Conservation (phyloP, 2,113 vertebrate genomes). For the Asarcornis scutulata region DNA sequence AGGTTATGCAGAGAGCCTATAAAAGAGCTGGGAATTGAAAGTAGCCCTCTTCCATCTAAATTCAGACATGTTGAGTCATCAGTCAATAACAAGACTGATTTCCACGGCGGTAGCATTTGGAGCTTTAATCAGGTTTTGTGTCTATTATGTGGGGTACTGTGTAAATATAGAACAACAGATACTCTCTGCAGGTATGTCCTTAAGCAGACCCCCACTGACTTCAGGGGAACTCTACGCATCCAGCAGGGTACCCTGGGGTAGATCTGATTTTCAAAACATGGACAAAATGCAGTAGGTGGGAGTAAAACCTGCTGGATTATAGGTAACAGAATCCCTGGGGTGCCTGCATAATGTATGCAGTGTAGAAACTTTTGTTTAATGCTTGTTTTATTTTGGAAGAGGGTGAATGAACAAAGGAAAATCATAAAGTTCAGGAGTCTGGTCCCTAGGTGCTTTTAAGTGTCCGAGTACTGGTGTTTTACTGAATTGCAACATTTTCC, state of each 20-base stretch:
- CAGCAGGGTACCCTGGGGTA: conserved; percentile 26
- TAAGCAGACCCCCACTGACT: conserved; percentile 52
- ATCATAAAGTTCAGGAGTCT: neutral
- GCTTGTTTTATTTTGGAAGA: neutral
- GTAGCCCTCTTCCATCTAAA: conserved; percentile 61
- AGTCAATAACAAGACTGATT: conserved; percentile 69
- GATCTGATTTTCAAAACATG: conserved; percentile 36
- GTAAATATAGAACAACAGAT: conserved; percentile 64
- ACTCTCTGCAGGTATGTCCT: conserved; percentile 43
- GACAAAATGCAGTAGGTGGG: neutral
- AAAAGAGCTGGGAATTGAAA: conserved; percentile 63
- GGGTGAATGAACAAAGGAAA: neutral
- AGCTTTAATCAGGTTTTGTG: conserved; percentile 58
- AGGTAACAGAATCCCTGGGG: neutral
- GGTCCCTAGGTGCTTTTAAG: neutral
- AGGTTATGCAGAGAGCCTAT: conserved; percentile 37
- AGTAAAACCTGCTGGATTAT: conserved; percentile 7
- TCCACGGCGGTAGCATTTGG: conserved; percentile 46
- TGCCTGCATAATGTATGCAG: neutral
- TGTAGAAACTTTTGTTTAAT: neutral
- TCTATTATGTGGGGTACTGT: conserved; percentile 47
- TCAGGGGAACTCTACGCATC: conserved; percentile 21
- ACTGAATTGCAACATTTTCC: neutral
- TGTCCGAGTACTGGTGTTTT: neutral
- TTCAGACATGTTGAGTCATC: conserved; percentile 65